Evolutionary conservation across 2,888 invertebrate genomes (phyloP), one percentile per base, ranked within the genome.

Genomic region (Bombyx huttoni): DNA sequence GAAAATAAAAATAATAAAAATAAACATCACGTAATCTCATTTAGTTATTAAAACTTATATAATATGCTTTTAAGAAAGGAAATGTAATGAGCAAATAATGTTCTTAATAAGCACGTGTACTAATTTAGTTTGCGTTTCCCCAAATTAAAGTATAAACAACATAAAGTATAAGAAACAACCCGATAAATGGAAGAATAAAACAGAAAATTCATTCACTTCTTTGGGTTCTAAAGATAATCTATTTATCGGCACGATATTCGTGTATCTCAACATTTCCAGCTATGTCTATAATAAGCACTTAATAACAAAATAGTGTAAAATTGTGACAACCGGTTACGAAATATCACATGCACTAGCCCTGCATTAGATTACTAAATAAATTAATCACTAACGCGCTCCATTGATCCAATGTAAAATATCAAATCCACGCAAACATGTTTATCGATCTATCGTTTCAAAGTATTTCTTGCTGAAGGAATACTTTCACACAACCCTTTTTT

Each of bases 321-420:
- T 74, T 79, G 81, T 79, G 80, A 81, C 75, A 64, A 57, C 59
- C 52, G 50, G 64, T 62, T 61, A 57, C 51, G 53, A 62, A 68
- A 67, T 78, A 81, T 79, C 80, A 82, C 81, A 78, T 54, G 67
- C 60, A 67, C 55, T 59, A 72, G 73, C 73, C 75, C 75, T 79
- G 76, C 71, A 72, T 75, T 53, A 55, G 61, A 67, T 70, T 61
- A 56, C 55, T 52, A 55, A 56, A 57, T 47, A 51, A 40, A 40
- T 40, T 40, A 8, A 40, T 40, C 12, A 40, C 40, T 10, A 40
- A 10, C 12, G 12, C 40, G 47, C 14, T 8, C 8, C 12, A 13
- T 47, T 13, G 47, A 47, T 13, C n/a, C 49, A 47, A 9, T 47
- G n/a, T 47, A 12, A 13, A 12, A 6, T 9, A 47, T 47, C 14